phyloP scores from a whole-genome alignment of 2,113 vertebrate species.

The Phaetusa simplex region DNA sequence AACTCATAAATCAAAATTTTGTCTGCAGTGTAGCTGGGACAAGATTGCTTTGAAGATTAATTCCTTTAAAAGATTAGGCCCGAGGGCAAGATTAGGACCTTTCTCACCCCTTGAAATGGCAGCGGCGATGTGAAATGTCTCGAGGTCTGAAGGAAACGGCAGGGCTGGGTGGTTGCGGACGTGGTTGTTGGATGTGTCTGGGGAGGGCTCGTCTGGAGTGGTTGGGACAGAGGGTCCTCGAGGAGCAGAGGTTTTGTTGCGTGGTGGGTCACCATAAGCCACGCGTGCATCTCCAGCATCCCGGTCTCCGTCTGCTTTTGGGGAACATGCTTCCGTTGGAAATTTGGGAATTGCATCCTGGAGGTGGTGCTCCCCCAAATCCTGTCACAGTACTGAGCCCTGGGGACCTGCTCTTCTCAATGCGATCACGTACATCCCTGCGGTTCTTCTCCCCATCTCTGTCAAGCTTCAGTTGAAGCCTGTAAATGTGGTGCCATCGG shows the following conservation, averaged over 20 bases:
- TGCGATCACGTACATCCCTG: fast-evolving
- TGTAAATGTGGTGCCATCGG: fast-evolving
- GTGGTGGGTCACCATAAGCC: background rate
- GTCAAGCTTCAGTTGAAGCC: background rate
- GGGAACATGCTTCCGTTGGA: fast-evolving
- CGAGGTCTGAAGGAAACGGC: background rate
- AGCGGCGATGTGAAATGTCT: background rate
- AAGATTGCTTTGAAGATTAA: conserved; percentile 48
- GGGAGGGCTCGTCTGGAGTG: fast-evolving
- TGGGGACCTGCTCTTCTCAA: background rate
- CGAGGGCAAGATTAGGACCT: conserved; percentile 18
- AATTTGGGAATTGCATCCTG: background rate
- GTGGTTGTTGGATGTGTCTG: background rate
- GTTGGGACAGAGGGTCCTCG: fast-evolving
- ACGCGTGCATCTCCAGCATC: fast-evolving
- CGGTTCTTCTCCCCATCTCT: background rate
- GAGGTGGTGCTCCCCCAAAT: background rate
- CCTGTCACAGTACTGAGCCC: fast-evolving
- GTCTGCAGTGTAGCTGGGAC: background rate
- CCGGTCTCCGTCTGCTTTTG: background rate
- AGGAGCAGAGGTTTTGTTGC: background rate
- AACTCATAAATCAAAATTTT: conserved; percentile 7
- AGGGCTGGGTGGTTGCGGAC: background rate
- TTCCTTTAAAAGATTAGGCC: conserved; percentile 21
- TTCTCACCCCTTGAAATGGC: conserved; percentile 13